Evolutionary conservation across 2,797 vertebrate species (phyloP).

Genomic region (Tokudaia muenninki): DNA sequence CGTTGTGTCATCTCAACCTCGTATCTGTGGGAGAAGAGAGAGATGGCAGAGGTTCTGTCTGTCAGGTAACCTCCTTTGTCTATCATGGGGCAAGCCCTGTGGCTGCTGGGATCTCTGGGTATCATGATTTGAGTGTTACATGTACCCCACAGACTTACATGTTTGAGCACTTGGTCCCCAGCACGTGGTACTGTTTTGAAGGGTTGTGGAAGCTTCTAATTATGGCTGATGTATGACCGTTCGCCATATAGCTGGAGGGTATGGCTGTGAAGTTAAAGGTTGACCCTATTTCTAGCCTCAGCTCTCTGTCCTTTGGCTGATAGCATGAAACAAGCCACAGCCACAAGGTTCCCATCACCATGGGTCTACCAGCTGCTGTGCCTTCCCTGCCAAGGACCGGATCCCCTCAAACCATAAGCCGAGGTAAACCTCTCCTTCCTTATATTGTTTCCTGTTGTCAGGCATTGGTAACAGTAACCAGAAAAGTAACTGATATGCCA

Average conservation of each 20-base stretch:
- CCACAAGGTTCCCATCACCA: not conserved
- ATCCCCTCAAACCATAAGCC: not conserved
- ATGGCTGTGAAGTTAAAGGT: not conserved
- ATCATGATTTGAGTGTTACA: not conserved
- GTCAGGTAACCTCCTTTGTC: not conserved
- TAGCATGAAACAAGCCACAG: not conserved
- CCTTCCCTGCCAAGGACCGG: not conserved
- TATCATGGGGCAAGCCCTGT: not conserved
- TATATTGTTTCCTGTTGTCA: not conserved
- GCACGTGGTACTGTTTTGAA: not conserved
- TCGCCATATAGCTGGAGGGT: not conserved
- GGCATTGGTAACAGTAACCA: not conserved
- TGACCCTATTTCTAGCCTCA: not conserved
- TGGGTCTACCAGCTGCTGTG: not conserved
- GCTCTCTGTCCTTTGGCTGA: not conserved
- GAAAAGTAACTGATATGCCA: not conserved
- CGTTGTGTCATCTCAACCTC: slow-evolving; percentile 88
- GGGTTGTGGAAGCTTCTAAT: not conserved
- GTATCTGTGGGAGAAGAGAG: slow-evolving; percentile 80
- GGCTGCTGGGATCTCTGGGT: not conserved
- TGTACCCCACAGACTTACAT: not conserved
- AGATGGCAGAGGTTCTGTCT: not conserved
- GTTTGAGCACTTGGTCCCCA: not conserved
- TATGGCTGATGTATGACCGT: not conserved
- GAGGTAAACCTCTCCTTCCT: not conserved